Base-by-base conservation (phyloP, 2,888 invertebrate species). In the Psylliodes chrysocephalus region DNA sequence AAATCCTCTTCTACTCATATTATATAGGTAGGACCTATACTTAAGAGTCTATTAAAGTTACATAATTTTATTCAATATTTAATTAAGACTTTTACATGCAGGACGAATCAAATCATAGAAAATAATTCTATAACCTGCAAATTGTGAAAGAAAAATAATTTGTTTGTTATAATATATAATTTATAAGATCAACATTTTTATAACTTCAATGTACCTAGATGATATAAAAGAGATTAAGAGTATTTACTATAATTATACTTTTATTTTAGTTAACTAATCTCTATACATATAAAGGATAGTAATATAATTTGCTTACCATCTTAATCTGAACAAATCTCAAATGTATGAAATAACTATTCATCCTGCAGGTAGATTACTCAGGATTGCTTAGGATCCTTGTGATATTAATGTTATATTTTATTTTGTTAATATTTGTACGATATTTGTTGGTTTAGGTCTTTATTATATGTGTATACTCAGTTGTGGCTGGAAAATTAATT, bases 401-500 rank as follows among this genome's bases (percentile, higher is more conserved):
- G 22, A 51, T 57, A 40, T 57, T 42, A 35, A 56, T 51, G 22
- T 52, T 40, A 17, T 57, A 47, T 60, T 35, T 12, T 53, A 8
- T 19, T 38, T 6, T 38, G 6, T 22, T 30, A 18, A 47, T 42
- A 22, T 59, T 18, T 40, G 40, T 60, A 15, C 42, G 46, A 46
- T 53, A 35, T 51, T 22, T 56, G 6, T 54, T 55, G 59, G 54
- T 59, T 44, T 55, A 46, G 44, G 61, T 59, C 46, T 54, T 18
- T 49, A 25, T 25, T 46, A 18, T 1, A 19, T 59, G 52, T 28
- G 15, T 30, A 49, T 19, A 63, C 40, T 46, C 49, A 30, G 28
- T 60, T 67, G 67, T 67, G 67, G 67, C 67, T 67, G 67, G 67
- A 67, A 52, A 67, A 53, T 51, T 53, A 59, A 51, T 47, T 56